These are phyloP conservation scores for Drosophila jambulina DNA, from an alignment of 1,140 invertebrate genomes.

Conservation along the genomic window DNA sequence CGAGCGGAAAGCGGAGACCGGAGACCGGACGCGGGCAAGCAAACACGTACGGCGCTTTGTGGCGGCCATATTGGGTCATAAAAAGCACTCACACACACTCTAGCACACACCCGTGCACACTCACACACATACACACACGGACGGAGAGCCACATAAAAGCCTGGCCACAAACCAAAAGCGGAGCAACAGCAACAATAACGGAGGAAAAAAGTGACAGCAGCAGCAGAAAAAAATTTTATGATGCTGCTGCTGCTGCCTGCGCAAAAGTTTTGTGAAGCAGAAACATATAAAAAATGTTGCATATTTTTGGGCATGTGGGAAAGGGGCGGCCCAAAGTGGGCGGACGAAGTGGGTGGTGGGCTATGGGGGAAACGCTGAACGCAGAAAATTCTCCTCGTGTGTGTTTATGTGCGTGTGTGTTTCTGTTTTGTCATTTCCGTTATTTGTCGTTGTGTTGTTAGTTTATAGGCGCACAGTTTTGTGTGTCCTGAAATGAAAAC, in stretches of 20 bases:
- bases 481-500: slow-evolving; percentile 24
- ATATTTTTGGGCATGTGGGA: slow-evolving; percentile 71
- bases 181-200: slow-evolving; percentile 51
- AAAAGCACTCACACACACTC: slow-evolving; percentile 69
- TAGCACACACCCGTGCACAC: slow-evolving; percentile 17
- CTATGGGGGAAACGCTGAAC: slow-evolving; percentile 1
- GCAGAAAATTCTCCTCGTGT: slow-evolving; percentile 46
- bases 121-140: slow-evolving; percentile 37
- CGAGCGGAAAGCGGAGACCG: slow-evolving; percentile 22
- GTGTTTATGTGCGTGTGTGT: slow-evolving; percentile 17
- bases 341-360: neutral
- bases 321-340: slow-evolving; percentile 11
- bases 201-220: slow-evolving; percentile 71
- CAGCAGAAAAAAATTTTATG: slow-evolving; percentile 82
- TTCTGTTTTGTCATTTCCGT: slow-evolving; percentile 53
- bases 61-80: slow-evolving; percentile 82
- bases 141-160: slow-evolving; percentile 59
- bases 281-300: slow-evolving; percentile 83
- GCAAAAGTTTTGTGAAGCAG: slow-evolving; percentile 80
- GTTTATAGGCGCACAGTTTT: slow-evolving; percentile 67
- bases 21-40: slow-evolving; percentile 45
- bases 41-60: slow-evolving; percentile 72
- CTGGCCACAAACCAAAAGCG: slow-evolving; percentile 61
- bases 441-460: slow-evolving; percentile 54
- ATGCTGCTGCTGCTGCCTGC: slow-evolving; percentile 67